Conservation (phyloP, 2,113 vertebrate genomes). For the Vombatus ursinus region DNA sequence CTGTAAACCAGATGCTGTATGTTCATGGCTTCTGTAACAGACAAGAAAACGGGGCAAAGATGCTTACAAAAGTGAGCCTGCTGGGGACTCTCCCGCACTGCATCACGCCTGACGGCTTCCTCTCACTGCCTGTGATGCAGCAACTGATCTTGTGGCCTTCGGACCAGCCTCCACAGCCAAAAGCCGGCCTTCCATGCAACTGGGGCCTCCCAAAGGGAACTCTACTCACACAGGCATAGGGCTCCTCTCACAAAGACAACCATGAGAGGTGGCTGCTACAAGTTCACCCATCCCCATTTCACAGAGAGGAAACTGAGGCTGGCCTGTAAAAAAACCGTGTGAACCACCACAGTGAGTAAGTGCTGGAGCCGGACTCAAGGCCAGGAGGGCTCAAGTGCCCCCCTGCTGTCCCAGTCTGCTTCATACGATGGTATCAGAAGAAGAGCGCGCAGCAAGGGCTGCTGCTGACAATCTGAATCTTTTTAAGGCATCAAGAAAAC, state of each 20-base stretch:
- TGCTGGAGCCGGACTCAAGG: too few species aligned
- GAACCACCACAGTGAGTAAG: too few species aligned
- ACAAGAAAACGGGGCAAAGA: conserved; percentile 54
- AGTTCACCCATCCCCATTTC: neutral
- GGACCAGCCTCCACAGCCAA: neutral
- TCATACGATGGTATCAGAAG: neutral
- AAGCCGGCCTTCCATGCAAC: too few species aligned
- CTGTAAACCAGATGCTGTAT: conserved; percentile 79
- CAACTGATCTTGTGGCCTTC: neutral
- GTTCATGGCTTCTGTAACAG: conserved; percentile 84
- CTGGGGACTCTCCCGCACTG: neutral
- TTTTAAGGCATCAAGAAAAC: neutral
- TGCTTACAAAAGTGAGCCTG: conserved; percentile 15
- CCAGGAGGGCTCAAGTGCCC: too few species aligned
- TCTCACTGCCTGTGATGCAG: conserved; percentile 10
- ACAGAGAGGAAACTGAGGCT: neutral
- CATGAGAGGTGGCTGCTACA: neutral
- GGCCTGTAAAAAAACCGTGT: neutral
- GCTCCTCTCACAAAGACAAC: too few species aligned
- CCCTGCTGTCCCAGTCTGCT: too few species aligned
- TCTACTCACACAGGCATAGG: too few species aligned
- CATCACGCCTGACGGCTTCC: neutral
- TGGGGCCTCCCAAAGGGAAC: neutral
- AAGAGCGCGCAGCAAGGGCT: neutral
- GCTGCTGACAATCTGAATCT: neutral